These are phyloP conservation scores for Xestia c-nigrum DNA, from an alignment of 2,888 invertebrate genomes.

Conservation along the genomic window DNA sequence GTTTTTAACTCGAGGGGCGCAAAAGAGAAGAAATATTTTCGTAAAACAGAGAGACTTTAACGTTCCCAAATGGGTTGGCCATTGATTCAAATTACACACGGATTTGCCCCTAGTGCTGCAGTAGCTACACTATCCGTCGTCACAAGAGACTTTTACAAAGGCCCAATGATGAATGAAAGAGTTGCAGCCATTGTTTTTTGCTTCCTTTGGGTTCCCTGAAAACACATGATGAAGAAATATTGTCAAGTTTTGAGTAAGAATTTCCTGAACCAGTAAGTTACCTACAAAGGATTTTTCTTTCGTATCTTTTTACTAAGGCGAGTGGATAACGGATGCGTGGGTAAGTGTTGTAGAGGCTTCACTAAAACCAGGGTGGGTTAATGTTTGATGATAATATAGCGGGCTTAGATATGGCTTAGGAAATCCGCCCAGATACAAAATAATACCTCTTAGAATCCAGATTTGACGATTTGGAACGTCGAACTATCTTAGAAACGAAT, in stretches of 20 bases:
- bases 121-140: not conserved
- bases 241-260: not conserved
- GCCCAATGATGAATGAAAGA: conserved; percentile 5
- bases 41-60: not conserved
- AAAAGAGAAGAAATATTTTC: not conserved
- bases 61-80: not conserved
- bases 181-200: not conserved
- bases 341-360: not conserved
- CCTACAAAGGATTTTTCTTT: not conserved
- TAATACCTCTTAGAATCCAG: not conserved
- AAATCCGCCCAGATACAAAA: not conserved
- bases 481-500: not conserved
- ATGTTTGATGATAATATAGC: conserved; percentile 3
- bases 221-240: not conserved
- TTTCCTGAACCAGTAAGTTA: conserved; percentile 12
- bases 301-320: not conserved
- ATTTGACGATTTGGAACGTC: not conserved
- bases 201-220: not conserved
- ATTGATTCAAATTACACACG: conserved; percentile 8
- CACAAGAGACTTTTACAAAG: not conserved
- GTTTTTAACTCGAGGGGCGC: not conserved
- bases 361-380: not conserved
- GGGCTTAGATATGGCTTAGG: not conserved
- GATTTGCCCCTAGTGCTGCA: not conserved
- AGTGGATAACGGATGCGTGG: not conserved